These are phyloP conservation scores for Ceraclea dissimilis DNA, from an alignment of 2,888 invertebrate species.

Conservation along the genomic window DNA sequence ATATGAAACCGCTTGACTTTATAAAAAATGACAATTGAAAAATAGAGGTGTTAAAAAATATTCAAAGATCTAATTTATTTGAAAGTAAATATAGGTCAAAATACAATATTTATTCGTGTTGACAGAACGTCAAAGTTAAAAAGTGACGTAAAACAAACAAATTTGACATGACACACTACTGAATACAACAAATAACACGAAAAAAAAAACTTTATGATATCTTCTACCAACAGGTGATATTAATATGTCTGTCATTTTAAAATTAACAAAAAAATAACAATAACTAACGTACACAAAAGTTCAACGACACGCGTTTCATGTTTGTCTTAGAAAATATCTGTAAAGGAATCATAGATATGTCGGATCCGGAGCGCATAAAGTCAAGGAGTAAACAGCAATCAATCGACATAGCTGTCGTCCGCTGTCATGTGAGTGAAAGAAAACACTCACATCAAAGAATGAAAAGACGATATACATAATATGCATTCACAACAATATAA, in stretches of 20 bases:
- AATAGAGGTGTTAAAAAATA: too few species aligned
- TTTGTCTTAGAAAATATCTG: conserved; percentile 6
- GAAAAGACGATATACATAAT: neutral
- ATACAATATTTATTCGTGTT: too few species aligned
- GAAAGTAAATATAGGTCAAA: too few species aligned
- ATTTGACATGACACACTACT: too few species aligned
- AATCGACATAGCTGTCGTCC: conserved; percentile 17
- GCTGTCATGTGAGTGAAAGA: conserved; percentile 8
- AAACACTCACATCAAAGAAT: conserved; percentile 1
- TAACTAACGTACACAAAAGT: too few species aligned
- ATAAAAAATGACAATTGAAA: too few species aligned
- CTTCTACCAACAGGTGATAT: neutral
- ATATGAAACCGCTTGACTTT: too few species aligned
- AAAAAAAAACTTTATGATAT: neutral
- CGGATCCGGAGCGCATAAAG: neutral
- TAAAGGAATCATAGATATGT: neutral
- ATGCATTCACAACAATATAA: neutral
- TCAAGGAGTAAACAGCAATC: conserved; percentile 14
- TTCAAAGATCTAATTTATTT: too few species aligned
- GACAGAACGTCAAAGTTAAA: too few species aligned
- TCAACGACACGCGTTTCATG: too few species aligned
- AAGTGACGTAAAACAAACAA: too few species aligned
- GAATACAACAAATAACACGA: neutral
- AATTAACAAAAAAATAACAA: neutral
- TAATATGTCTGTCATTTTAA: neutral